Percentiles rank a stretch among this genome's conserved stretches.
Conservation (phyloP, 2,888 invertebrate genomes). For the Nymphalis urticae region DNA sequence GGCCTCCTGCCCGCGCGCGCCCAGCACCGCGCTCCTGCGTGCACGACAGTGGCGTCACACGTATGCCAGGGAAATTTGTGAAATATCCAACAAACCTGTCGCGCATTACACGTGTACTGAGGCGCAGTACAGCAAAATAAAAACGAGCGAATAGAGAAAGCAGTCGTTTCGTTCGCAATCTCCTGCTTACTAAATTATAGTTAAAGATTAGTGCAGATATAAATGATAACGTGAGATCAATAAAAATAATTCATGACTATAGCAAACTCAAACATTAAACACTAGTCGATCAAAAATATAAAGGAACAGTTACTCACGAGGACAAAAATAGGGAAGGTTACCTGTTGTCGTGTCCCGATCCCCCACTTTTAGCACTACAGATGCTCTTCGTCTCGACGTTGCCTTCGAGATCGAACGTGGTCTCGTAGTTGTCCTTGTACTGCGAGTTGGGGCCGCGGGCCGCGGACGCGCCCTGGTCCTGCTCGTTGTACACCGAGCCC, state of each 20-base stretch:
- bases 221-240: no score
- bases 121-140: no score
- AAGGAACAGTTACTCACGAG: not conserved
- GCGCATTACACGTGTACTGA: no score
- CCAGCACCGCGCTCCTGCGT: constrained; percentile 17
- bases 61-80: no score
- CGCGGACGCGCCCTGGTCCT: constrained; percentile 58
- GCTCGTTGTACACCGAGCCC: constrained; percentile 64
- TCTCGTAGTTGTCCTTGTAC: constrained; percentile 88
- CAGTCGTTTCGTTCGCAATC: no score
- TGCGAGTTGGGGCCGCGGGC: constrained; percentile 67
- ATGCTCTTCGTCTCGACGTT: constrained; percentile 95
- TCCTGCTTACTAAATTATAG: no score
- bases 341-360: constrained; percentile 91
- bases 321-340: constrained; percentile 57
- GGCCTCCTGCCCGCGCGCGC: constrained; percentile 86
- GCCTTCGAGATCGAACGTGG: constrained; percentile 94
- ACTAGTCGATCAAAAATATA: not conserved
- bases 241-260: no score
- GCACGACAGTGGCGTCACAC: not conserved
- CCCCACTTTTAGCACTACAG: constrained; percentile 89
- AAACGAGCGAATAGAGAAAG: no score
- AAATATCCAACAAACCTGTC: no score
- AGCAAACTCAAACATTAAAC: no score
- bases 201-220: no score